phyloP scores from a whole-genome alignment of 2,113 vertebrate genomes.

The Ancistrus triradiatus region DNA sequence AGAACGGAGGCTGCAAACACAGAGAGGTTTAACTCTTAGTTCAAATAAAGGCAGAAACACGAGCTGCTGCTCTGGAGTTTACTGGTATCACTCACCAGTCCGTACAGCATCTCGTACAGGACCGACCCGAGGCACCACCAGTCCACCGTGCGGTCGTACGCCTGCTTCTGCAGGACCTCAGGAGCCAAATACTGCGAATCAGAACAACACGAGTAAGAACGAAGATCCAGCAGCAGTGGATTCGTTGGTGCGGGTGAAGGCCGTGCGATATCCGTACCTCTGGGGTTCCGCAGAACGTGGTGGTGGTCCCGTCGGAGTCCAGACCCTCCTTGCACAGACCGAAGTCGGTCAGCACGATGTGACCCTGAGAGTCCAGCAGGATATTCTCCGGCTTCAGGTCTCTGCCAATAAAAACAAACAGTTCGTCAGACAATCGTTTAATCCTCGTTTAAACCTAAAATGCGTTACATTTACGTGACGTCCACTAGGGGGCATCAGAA shows the following conservation, averaged over 20 bases:
- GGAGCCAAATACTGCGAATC: slow-evolving; percentile 71
- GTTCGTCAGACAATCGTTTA: too few species aligned
- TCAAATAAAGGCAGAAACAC: neutral
- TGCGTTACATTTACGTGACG: neutral
- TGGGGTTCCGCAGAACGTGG: slow-evolving; percentile 75
- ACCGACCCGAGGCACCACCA: slow-evolving; percentile 80
- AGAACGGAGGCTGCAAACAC: slow-evolving; percentile 69
- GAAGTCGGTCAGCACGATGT: slow-evolving; percentile 77
- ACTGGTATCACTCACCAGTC: slow-evolving; percentile 62
- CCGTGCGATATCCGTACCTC: slow-evolving; percentile 55
- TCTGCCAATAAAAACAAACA: slow-evolving; percentile 45
- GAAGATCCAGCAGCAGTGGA: neutral
- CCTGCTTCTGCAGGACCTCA: slow-evolving; percentile 77
- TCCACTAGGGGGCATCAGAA: slow-evolving; percentile 52
- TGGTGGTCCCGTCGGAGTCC: slow-evolving; percentile 64
- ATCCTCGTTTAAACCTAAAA: too few species aligned
- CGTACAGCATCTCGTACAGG: slow-evolving; percentile 81
- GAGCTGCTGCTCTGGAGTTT: neutral
- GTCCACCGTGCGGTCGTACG: slow-evolving; percentile 76
- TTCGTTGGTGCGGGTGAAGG: too few species aligned
- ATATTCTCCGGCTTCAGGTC: slow-evolving; percentile 80
- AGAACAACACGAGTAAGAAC: neutral
- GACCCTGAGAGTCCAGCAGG: slow-evolving; percentile 72
- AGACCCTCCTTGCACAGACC: slow-evolving; percentile 77
- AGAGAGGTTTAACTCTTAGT: neutral